Base-by-base conservation (phyloP, 2,113 vertebrate genomes). In the Mystacornis crossleyi region DNA sequence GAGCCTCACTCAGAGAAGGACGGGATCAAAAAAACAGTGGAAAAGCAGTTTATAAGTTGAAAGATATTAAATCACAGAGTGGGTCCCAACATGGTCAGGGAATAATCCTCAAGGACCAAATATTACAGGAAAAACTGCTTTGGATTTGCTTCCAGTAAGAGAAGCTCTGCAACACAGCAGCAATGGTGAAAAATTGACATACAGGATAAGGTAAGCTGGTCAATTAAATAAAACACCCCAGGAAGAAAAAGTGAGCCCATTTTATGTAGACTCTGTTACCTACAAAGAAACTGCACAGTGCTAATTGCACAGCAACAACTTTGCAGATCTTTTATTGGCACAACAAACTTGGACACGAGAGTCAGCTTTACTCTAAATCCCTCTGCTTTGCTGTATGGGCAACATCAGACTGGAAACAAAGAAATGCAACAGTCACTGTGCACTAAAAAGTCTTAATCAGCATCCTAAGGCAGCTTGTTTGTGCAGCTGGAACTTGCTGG, bases 401-500 rank as follows among this genome's bases (percentile, higher is more conserved):
- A 85, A 47, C 78, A 75, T 26, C 70, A 55, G 9, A n/a, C 19
- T 57, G n/a, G 62, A 95, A 95, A 97, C 93, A 95, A 93, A 97
- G 82, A 81, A 89, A 79, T 18, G 18, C 45, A 87, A 69, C 61
- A 58, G 60, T 51, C 87, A 90, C 82, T 4, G 33, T 84, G 36
- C 40, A 42, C 34, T 92, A 62, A 88, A 87, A 91, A 66, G 57
- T 92, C 95, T 74, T 60, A 17, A 43, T 97, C 94, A 95, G 97
- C 95, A 80, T 62, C 89, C 96, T 34, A 69, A 29, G 12, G 79
- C 61, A 95, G 93, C 92, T 80, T 51, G 85, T 89, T 92, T 86
- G 47, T 55, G 86, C 82, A 91, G 66, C 45, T 77, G 88, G 97
- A 97, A 96, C 70, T 73, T 81, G 83, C 94, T 95, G 80, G 94